Conservation (phyloP, 2,797 vertebrate genomes). For the Schizopygopsis malacanthus region DNA sequence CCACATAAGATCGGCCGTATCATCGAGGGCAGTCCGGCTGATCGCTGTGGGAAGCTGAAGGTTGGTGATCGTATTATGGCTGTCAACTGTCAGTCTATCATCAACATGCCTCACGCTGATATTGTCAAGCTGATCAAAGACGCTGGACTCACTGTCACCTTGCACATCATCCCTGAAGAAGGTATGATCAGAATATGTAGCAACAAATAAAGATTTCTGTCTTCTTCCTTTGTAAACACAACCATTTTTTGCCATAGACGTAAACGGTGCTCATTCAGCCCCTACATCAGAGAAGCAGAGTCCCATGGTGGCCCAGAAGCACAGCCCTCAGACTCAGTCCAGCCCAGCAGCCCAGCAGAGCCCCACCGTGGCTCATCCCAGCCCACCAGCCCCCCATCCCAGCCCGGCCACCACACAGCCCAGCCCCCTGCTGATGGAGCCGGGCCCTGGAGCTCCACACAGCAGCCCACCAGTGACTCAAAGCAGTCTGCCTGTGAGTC, state of each 20-base stretch:
- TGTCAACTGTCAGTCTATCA: constrained; percentile 97
- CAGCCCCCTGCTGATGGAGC: constrained; percentile 67
- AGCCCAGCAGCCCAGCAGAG: constrained; percentile 86
- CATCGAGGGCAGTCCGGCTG: constrained; percentile 97
- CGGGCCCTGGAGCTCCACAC: constrained; percentile 67
- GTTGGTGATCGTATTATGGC: constrained; percentile 99
- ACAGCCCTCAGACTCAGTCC: constrained; percentile 89
- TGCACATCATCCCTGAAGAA: constrained; percentile 99
- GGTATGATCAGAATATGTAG: constrained; percentile 77
- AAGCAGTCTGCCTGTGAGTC: constrained; percentile 59
- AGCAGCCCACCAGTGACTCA: constrained; percentile 69
- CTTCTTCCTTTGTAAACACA: not conserved
- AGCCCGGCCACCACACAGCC: constrained; percentile 68
- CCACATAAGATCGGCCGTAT: constrained; percentile 99
- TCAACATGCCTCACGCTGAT: constrained; percentile 99
- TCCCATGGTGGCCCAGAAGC: constrained; percentile 96
- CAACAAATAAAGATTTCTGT: constrained; percentile 16
- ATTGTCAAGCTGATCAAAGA: constrained; percentile 99
- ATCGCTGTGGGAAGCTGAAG: constrained; percentile 97
- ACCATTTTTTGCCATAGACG: constrained; percentile 73
- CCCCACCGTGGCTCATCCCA: constrained; percentile 68
- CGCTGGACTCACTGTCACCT: constrained; percentile 95
- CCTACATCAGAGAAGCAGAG: constrained; percentile 98
- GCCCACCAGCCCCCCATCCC: constrained; percentile 71
- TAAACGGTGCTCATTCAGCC: constrained; percentile 89